phyloP scores from a whole-genome alignment of 2,888 invertebrate species.

The Diogma glabrata region DNA sequence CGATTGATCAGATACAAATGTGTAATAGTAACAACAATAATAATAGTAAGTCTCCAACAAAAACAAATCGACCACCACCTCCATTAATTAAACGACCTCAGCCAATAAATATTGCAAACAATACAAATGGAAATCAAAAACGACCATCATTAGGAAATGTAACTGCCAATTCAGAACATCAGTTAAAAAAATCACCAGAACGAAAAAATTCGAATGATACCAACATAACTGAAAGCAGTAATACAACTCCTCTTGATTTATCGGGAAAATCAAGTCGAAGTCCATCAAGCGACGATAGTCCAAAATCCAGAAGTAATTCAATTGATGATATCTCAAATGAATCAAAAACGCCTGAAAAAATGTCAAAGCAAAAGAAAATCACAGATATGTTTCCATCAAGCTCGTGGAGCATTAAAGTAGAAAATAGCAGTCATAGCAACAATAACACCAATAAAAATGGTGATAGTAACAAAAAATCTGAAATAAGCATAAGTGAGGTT shows the following conservation, averaged over 20 bases:
- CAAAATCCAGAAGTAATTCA: neutral
- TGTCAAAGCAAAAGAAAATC: conserved; percentile 4
- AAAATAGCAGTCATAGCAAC: neutral
- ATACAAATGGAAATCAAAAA: conserved; percentile 20
- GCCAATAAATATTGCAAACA: neutral
- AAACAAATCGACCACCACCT: conserved; percentile 38
- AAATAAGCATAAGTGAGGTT: neutral
- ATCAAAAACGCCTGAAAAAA: conserved; percentile 2
- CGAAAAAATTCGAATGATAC: conserved; percentile 20
- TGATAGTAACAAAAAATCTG: neutral
- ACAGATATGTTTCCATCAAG: conserved; percentile 7
- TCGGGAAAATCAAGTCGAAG: conserved; percentile 36
- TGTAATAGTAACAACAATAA: no score
- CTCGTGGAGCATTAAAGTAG: neutral
- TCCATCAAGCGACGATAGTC: conserved; percentile 15
- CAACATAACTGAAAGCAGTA: conserved; percentile 38
- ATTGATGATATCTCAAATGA: neutral
- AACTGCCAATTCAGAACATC: neutral
- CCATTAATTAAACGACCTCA: conserved; percentile 34
- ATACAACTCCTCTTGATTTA: conserved; percentile 44
- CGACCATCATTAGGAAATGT: conserved; percentile 24
- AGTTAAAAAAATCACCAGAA: conserved; percentile 20
- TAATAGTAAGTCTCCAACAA: no score
- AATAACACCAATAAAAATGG: neutral
- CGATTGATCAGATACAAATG: conserved; percentile 19